Percentiles rank a stretch among this genome's conserved stretches.
These are phyloP conservation scores for Branchipolynoe longqiensis DNA, from an alignment of 2,888 invertebrate species.

Conservation along the genomic window DNA sequence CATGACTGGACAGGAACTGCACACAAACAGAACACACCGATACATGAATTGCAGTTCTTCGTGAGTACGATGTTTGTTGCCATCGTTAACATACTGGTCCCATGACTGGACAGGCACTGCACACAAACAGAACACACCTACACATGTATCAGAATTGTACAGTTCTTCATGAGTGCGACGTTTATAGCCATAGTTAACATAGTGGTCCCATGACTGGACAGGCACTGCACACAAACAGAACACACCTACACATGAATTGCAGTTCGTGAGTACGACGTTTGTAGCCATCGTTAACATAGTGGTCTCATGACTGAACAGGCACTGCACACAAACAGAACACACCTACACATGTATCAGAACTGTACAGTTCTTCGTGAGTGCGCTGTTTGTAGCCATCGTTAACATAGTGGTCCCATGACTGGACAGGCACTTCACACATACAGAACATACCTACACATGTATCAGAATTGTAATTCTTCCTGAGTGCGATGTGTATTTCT, in stretches of 20 bases:
- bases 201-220: slow-evolving; percentile 69
- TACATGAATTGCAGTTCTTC: no score
- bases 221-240: slow-evolving; percentile 62
- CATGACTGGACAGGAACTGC: slow-evolving; percentile 68
- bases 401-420: slow-evolving; percentile 70
- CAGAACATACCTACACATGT: no score
- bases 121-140: slow-evolving; percentile 33
- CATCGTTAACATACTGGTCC: slow-evolving; percentile 70
- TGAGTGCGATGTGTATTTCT: no score
- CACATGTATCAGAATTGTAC: no score
- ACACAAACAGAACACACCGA: slow-evolving; percentile 33
- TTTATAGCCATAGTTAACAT: slow-evolving; percentile 68
- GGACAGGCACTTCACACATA: slow-evolving; percentile 63
- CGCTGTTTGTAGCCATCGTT: slow-evolving; percentile 67
- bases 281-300: no score
- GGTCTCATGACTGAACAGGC: slow-evolving; percentile 69
- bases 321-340: slow-evolving; percentile 62
- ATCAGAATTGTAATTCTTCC: no score
- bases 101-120: slow-evolving; percentile 68
- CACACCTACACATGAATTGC: no score
- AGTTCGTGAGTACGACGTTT: no score
- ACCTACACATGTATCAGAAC: no score
- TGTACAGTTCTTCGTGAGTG: neutral
- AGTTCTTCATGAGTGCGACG: slow-evolving; percentile 45
- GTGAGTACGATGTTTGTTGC: slow-evolving; percentile 63